Percentiles rank a stretch among this genome's conserved stretches.
phyloP scores from a whole-genome alignment of 2,797 vertebrate genomes.

The Semotilus atromaculatus region DNA sequence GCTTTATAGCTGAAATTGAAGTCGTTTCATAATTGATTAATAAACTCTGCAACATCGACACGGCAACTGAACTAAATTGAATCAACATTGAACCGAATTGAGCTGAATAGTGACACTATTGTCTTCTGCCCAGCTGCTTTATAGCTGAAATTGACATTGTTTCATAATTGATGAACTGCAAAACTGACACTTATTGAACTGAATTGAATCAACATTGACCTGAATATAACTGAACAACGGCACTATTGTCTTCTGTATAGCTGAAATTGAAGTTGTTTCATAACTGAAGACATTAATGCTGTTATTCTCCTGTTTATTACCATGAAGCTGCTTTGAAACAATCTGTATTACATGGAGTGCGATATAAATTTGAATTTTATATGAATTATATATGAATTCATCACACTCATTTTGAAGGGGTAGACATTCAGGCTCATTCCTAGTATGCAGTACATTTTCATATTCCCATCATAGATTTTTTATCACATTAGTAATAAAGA shows the following conservation, averaged over 20 bases:
- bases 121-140: not conserved
- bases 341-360: not conserved
- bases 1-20: not conserved
- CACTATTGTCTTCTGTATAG: not conserved
- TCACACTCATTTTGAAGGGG: not conserved
- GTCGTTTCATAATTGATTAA: not conserved
- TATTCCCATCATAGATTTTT: not conserved
- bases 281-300: not conserved
- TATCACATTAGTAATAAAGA: not conserved
- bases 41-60: not conserved
- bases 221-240: not conserved
- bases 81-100: not conserved
- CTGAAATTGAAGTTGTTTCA: not conserved
- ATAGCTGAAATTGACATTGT: not conserved
- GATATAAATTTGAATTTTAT: not conserved
- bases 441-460: not conserved
- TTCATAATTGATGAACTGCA: slow-evolving; percentile 1
- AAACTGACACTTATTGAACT: not conserved
- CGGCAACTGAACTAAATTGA: not conserved
- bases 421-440: not conserved
- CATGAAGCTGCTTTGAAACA: not conserved
- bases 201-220: not conserved
- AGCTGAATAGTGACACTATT: not conserved
- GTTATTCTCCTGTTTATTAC: not conserved
- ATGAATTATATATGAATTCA: not conserved